Base-by-base conservation (phyloP, 2,888 invertebrate species). In the Eilema sororculum region DNA sequence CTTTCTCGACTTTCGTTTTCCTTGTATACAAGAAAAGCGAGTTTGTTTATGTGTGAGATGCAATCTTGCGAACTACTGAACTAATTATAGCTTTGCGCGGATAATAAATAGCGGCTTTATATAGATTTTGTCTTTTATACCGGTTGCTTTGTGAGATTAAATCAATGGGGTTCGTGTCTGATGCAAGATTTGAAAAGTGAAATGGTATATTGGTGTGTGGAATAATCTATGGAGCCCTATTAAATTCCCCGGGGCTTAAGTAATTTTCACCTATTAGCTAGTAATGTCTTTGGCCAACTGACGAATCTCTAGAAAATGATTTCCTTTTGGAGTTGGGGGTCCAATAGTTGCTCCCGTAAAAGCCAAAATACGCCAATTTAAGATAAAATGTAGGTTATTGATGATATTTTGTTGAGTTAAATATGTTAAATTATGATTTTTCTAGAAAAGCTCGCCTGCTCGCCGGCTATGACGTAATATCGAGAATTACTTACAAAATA, bases 1-100 rank as follows among this genome's bases (percentile, higher is more conserved):
- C 71, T 69, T 65, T 57, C n/a, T 37, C 22, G 22, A 57, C 62
- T 25, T 33, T 30, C 61, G 9, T 5, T n/a, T 61, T 20, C 69
- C 60, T 30, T 59, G 9, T 33, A 28, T 22, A 25, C 56, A 8
- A 22, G 56, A 33, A 56, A n/a, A 57, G 37, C 33, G 22, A 37
- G 28, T 65, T 65, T 33, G 56, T 30, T 46, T 46, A 25, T 20
- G 16, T 28, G 52, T 64, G 12, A 30, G 30, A 60, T 60, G 33
- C 20, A 33, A 56, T 52, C 56, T 56, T 56, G 30, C 52, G 41
- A 65, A 65, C 56, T 56, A n/a, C 46, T n/a, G n/a, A 52, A 52
- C 28, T 28, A 20, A 28, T 64, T 64, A n/a, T 52, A 20, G 22
- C 25, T 4, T 25, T 25, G 28, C 58, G 28, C 25, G 8, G 20